A percentile compares a stretch with the other conserved stretches of the same genome.
phyloP scores from a whole-genome alignment of 2,888 invertebrate species.

The Andrena minutula region DNA sequence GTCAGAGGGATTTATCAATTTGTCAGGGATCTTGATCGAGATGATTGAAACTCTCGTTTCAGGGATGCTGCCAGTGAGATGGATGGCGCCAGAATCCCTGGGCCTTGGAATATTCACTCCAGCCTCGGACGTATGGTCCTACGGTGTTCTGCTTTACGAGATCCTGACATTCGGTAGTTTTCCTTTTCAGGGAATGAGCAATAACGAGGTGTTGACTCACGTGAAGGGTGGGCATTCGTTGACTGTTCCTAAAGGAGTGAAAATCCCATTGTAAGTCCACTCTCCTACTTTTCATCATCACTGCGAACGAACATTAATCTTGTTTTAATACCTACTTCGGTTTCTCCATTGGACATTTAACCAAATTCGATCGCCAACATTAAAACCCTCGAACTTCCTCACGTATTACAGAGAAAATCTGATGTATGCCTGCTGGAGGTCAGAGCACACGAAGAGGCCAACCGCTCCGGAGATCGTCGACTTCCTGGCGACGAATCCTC shows the following conservation, averaged over 20 bases:
- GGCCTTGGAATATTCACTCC: constrained; percentile 93
- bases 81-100: constrained; percentile 97
- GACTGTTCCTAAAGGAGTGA: constrained; percentile 91
- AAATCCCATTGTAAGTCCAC: constrained; percentile 90
- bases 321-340: neutral
- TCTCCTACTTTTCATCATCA: too few species aligned
- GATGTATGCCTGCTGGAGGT: constrained; percentile 93
- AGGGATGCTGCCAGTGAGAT: constrained; percentile 94
- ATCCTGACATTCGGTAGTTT: constrained; percentile 96
- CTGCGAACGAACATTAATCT: too few species aligned
- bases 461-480: constrained; percentile 93
- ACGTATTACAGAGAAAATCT: constrained; percentile 88
- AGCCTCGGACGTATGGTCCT: constrained; percentile 96
- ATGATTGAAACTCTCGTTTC: neutral
- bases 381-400: constrained; percentile 4
- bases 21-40: neutral
- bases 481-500: constrained; percentile 91
- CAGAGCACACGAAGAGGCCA: constrained; percentile 90
- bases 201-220: constrained; percentile 92
- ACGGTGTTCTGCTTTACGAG: constrained; percentile 94
- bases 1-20: neutral
- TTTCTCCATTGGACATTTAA: neutral
- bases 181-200: constrained; percentile 95
- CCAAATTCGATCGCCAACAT: neutral
- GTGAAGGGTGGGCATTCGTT: constrained; percentile 92